Percentiles rank a stretch among this genome's conserved stretches.
phyloP scores from a whole-genome alignment of 2,888 invertebrate genomes.

The Penaeus monodon region DNA sequence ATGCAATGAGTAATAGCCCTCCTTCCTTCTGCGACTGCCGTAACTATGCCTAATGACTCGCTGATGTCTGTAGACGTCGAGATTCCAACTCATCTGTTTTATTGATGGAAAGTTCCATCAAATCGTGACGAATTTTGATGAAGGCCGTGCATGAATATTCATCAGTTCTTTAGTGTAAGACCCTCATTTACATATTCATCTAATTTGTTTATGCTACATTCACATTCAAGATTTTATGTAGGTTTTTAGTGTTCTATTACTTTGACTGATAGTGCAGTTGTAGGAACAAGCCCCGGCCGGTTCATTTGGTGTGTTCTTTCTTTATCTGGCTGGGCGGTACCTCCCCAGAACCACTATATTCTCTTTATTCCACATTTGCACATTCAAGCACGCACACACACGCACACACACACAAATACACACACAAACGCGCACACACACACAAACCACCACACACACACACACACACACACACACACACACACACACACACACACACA shows the following conservation, averaged over 20 bases:
- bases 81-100: constrained; percentile 17
- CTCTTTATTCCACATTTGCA: no score
- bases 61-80: constrained; percentile 27
- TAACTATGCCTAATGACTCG: constrained; percentile 35
- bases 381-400: no score
- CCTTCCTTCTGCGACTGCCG: constrained; percentile 19
- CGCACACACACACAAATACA: no score
- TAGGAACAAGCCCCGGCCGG: no score
- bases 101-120: constrained; percentile 27
- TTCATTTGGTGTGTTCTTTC: no score
- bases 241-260: not conserved
- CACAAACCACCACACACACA: no score
- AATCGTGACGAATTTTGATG: constrained; percentile 15
- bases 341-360: no score
- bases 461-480: no score
- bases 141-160: not conserved
- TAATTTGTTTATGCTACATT: not conserved
- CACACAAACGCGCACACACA: no score
- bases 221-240: constrained; percentile 5
- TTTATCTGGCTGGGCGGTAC: no score
- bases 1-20: constrained; percentile 41
- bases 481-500: no score
- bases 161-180: constrained; percentile 17
- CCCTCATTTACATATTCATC: constrained; percentile 13
- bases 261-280: not conserved